Evolutionary conservation across 1,140 invertebrate species (phyloP).

Genomic region (Saccostrea glomerata): DNA sequence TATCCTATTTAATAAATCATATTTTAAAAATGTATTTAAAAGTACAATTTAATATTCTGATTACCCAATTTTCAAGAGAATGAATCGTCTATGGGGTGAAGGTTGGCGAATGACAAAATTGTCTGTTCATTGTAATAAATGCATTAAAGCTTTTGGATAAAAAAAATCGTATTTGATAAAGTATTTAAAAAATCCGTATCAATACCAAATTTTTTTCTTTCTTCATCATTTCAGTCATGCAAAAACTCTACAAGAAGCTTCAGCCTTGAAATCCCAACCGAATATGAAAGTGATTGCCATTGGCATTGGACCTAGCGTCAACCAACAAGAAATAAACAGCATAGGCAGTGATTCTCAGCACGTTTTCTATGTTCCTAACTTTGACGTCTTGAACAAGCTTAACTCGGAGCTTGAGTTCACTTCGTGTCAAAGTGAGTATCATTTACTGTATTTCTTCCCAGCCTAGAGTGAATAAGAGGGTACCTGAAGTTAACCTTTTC

Average conservation of each 20-base stretch:
- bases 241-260: conserved; percentile 45
- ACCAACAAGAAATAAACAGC: conserved; percentile 53
- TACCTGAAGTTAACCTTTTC: not conserved
- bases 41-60: too few species aligned
- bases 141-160: too few species aligned
- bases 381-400: conserved; percentile 60
- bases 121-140: too few species aligned
- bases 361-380: conserved; percentile 59
- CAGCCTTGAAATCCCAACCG: conserved; percentile 27
- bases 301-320: conserved; percentile 57
- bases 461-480: not conserved
- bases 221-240: not conserved
- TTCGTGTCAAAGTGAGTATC: conserved; percentile 60
- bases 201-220: too few species aligned
- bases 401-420: conserved; percentile 61
- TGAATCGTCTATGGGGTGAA: too few species aligned
- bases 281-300: conserved; percentile 58
- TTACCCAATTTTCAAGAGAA: too few species aligned
- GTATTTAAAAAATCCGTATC: too few species aligned
- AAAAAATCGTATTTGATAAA: too few species aligned
- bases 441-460: not conserved
- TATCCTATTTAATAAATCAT: too few species aligned
- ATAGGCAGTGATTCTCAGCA: conserved; percentile 63
- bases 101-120: too few species aligned
- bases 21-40: too few species aligned